Base-by-base conservation (phyloP, 2,113 vertebrate species). In the Corynorhinus townsendii region DNA sequence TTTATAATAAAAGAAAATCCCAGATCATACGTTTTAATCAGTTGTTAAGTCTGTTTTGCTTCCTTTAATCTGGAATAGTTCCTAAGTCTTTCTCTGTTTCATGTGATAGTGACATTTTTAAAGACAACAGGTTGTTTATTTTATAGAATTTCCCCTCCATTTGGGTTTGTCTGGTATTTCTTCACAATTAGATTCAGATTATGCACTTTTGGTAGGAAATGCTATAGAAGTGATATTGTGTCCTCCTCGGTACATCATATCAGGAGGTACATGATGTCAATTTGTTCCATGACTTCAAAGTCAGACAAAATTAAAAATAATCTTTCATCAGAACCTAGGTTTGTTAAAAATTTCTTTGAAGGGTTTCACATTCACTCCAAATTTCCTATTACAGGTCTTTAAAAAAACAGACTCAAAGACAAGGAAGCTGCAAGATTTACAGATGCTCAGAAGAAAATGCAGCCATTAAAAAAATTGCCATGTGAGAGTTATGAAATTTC, bases 371-470 rank as follows among this genome's bases (percentile, higher is more conserved):
- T 81, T 89, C 83, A 79, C 73, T 95, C 73, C 68, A 93, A 79
- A 94, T 75, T 95, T 88, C 95, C 91, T 52, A 47, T 84, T 92
- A 86, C 35, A 93, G 77, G 81, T 83, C 79, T 91, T 97, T 94
- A 79, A 93, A 95, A 95, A 96, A 91, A 91, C 96, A 97, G 93
- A 97, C 84, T 95, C 54, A 79, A 95, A 97, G 96, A 93, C 69
- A 96, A 76, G 96, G 82, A 94, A 93, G 62, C 68, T 75, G 20
- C 26, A 82, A 71, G 82, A 69, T 97, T 88, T 96, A 95, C 76
- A 95, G 95, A 97, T 96, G 95, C 94, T 97, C 97, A 90, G 88
- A 93, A 95, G 96, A 97, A 98, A 94, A 89, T 89, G 93, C 84
- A 91, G 79, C 81, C 94, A 86, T 95, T 84, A 35, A 89, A 92